phyloP scores from a whole-genome alignment of 2,113 vertebrate species.

The Myiozetetes cayanensis region DNA sequence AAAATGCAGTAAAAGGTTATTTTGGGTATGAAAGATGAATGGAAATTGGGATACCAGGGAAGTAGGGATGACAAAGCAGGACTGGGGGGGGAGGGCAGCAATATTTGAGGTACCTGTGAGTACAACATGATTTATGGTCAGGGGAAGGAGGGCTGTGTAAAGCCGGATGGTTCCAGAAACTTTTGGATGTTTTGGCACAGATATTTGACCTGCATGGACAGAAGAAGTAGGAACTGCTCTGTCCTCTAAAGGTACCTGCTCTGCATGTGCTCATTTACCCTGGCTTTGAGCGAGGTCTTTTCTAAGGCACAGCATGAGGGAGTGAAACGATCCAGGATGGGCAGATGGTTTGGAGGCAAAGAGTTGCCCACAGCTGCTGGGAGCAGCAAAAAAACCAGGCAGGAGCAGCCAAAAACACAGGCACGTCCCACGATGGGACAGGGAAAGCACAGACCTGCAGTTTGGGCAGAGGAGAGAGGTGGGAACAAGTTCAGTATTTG shows the following conservation, averaged over 20 bases:
- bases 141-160: not conserved
- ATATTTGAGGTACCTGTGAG: not conserved
- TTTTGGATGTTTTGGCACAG: not conserved
- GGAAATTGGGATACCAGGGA: not conserved
- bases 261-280: not conserved
- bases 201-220: not conserved
- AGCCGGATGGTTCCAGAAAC: not conserved
- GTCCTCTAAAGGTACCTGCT: not conserved
- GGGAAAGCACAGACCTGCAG: not conserved
- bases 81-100: not conserved
- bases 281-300: not conserved
- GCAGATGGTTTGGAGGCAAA: slow-evolving; percentile 33
- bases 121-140: not conserved
- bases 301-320: not conserved
- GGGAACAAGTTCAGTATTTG: not conserved
- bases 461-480: not conserved
- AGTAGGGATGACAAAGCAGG: not conserved
- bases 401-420: slow-evolving; percentile 13
- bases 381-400: not conserved
- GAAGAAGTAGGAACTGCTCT: not conserved
- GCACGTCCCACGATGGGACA: not conserved
- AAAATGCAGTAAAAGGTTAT: not conserved
- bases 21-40: not conserved
- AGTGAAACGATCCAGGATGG: not conserved
- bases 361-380: slow-evolving; percentile 36